These are phyloP conservation scores for Anarrhichthys ocellatus DNA, from an alignment of 2,113 vertebrate genomes.

Conservation along the genomic window DNA sequence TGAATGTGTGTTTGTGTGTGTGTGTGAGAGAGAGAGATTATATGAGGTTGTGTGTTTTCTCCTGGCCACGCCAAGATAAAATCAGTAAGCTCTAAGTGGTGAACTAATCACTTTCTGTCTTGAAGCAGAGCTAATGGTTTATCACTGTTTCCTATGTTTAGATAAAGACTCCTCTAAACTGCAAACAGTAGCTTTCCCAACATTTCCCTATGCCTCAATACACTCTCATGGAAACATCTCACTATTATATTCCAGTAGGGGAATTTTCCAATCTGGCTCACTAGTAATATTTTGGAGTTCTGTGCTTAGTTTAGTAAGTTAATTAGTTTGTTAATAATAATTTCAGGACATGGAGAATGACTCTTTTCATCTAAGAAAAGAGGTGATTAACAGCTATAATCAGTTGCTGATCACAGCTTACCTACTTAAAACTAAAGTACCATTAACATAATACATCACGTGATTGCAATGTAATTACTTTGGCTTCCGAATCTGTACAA, in stretches of 20 bases:
- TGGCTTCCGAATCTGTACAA: background rate
- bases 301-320: background rate
- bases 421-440: background rate
- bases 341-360: background rate
- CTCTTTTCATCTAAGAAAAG: background rate
- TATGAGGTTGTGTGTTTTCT: constrained; percentile 25
- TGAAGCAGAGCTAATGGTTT: background rate
- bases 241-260: background rate
- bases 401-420: background rate
- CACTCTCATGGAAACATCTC: background rate
- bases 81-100: constrained; percentile 14
- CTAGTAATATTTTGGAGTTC: background rate
- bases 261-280: background rate
- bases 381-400: background rate
- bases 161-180: constrained; percentile 19
- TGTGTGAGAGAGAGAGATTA: background rate
- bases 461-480: background rate
- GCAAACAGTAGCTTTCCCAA: background rate
- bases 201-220: background rate
- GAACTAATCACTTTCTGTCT: constrained; percentile 29
- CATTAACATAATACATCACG: background rate
- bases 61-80: constrained; percentile 5
- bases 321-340: background rate
- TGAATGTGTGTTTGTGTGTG: background rate
- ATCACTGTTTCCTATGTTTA: constrained; percentile 45